Conservation (phyloP, 2,113 vertebrate genomes). For the Paralichthys olivaceus region DNA sequence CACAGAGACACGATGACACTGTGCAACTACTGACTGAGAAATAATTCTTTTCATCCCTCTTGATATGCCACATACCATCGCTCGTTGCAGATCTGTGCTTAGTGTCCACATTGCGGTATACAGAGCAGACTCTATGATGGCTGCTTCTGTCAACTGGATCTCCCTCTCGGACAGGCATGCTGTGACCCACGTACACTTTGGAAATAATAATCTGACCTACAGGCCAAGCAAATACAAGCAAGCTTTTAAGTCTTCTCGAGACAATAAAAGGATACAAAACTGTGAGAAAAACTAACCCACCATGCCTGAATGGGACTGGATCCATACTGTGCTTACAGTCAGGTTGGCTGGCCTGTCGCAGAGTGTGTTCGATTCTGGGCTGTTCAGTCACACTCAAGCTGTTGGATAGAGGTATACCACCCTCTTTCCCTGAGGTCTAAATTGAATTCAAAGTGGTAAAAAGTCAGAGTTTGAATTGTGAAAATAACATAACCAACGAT, state of each 20-base stretch:
- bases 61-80: conserved; percentile 34
- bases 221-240: conserved; percentile 17
- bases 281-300: conserved; percentile 61
- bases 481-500: too few species aligned
- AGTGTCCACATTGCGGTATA: conserved; percentile 78
- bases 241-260: neutral
- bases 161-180: conserved; percentile 68
- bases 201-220: conserved; percentile 84
- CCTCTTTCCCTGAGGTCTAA: conserved; percentile 73
- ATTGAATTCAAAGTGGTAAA: conserved; percentile 9
- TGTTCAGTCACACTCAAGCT: conserved; percentile 83
- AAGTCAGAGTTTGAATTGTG: neutral
- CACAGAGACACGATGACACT: conserved; percentile 1
- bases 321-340: conserved; percentile 57
- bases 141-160: conserved; percentile 67
- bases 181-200: conserved; percentile 86
- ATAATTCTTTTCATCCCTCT: neutral
- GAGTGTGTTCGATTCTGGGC: conserved; percentile 79
- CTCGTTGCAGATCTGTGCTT: conserved; percentile 49
- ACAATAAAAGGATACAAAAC: neutral
- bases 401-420: conserved; percentile 82
- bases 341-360: conserved; percentile 51
- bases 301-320: conserved; percentile 75
- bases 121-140: conserved; percentile 82
- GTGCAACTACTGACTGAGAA: neutral